phyloP scores from a whole-genome alignment of 2,113 vertebrate genomes.

The Plecotus auritus region DNA sequence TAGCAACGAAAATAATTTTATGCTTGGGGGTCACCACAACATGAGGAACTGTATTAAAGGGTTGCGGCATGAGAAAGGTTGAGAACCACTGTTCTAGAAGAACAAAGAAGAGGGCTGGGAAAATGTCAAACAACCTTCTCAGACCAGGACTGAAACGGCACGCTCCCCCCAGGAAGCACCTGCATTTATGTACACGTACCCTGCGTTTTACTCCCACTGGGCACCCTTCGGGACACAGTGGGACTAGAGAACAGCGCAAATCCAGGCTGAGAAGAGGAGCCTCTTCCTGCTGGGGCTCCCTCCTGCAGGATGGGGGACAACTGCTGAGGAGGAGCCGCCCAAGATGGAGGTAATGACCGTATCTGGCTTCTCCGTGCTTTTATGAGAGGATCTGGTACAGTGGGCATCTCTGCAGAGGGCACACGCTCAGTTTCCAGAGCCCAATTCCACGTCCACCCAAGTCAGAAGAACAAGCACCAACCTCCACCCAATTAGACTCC shows the following conservation, averaged over 20 bases:
- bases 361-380: background rate
- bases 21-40: too few relatives aligned
- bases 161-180: background rate
- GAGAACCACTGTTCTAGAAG: background rate
- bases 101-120: background rate
- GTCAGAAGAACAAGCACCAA: background rate
- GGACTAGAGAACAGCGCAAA: background rate
- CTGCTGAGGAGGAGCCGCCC: background rate
- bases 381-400: rapidly evolving
- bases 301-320: background rate
- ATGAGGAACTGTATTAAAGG: too few relatives aligned
- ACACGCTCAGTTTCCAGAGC: rapidly evolving
- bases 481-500: background rate
- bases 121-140: background rate
- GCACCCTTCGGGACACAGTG: background rate
- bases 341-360: background rate
- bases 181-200: background rate
- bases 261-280: background rate
- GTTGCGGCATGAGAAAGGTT: too few relatives aligned
- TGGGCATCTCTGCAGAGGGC: background rate
- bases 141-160: background rate
- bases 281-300: background rate
- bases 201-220: background rate
- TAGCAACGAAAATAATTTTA: too few relatives aligned
- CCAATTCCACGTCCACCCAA: background rate